Percentiles rank a stretch among this genome's conserved stretches.
These are phyloP conservation scores for Podarcis lilfordi DNA, from an alignment of 2,797 vertebrate genomes.

Conservation along the genomic window DNA sequence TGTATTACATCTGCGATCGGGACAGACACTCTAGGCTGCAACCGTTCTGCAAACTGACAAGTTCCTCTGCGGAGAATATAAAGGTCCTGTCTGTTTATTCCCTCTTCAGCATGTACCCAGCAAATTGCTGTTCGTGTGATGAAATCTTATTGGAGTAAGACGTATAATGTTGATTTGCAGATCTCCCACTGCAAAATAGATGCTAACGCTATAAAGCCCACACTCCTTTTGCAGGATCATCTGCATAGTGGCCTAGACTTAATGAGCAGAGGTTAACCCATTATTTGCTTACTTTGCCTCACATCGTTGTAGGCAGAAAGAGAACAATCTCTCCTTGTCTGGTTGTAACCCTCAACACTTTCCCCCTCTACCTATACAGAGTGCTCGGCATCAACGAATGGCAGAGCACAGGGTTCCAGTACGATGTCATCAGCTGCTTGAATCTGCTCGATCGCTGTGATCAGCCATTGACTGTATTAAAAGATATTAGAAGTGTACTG, in stretches of 20 bases:
- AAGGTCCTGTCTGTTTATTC: too few relatives aligned
- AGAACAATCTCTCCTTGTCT: neutral
- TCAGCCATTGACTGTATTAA: conserved; percentile 88
- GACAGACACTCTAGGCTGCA: too few relatives aligned
- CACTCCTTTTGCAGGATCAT: neutral
- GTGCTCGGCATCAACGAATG: conserved; percentile 91
- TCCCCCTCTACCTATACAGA: conserved; percentile 64
- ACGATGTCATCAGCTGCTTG: conserved; percentile 96
- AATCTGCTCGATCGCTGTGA: conserved; percentile 97
- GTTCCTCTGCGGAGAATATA: too few relatives aligned
- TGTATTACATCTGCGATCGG: too few relatives aligned
- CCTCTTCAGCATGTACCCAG: too few relatives aligned
- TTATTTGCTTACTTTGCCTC: neutral
- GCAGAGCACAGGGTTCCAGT: conserved; percentile 91
- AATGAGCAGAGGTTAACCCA: neutral
- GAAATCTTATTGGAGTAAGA: too few relatives aligned
- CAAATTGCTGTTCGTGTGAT: too few relatives aligned
- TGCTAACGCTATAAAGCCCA: neutral
- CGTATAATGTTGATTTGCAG: neutral
- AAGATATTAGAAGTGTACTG: conserved; percentile 87
- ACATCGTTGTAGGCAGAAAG: neutral
- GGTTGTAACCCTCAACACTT: neutral
- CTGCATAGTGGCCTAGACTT: neutral
- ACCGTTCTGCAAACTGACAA: too few relatives aligned
- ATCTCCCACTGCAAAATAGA: neutral